Percentiles rank a stretch among this genome's conserved stretches.
Conservation (phyloP, 1,140 invertebrate species). For the Trialeurodes vaporariorum region DNA sequence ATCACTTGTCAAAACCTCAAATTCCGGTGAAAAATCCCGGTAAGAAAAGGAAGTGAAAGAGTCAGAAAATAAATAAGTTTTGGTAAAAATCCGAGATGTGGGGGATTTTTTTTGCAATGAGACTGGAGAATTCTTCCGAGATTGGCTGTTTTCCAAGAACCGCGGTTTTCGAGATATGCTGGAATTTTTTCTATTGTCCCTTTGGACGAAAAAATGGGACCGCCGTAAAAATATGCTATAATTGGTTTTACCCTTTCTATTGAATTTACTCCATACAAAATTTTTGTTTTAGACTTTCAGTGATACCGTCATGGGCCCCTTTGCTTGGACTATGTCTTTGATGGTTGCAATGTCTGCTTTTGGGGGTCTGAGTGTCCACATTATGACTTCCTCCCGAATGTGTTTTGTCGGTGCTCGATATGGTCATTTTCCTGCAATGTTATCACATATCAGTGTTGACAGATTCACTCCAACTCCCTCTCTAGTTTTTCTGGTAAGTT, state of each 20-base stretch:
- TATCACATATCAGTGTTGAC: slow-evolving; percentile 73
- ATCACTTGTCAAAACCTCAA: no score
- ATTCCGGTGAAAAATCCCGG: no score
- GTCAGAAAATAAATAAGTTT: no score
- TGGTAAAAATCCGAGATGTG: no score
- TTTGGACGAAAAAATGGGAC: no score
- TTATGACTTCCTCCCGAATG: slow-evolving; percentile 80
- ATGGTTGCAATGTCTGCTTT: slow-evolving; percentile 77
- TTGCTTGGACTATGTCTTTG: slow-evolving; percentile 67
- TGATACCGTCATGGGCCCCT: slow-evolving; percentile 52
- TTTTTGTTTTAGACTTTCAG: slow-evolving; percentile 58
- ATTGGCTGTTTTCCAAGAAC: neutral
- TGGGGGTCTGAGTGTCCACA: slow-evolving; percentile 75
- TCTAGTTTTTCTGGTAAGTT: slow-evolving; percentile 66
- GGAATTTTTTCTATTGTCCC: no score
- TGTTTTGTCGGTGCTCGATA: slow-evolving; percentile 85
- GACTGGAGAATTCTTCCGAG: no score
- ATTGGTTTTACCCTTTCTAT: neutral
- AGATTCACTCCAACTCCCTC: slow-evolving; percentile 74
- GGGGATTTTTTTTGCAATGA: no score
- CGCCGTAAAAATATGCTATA: no score
- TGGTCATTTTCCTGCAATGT: slow-evolving; percentile 71
- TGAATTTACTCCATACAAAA: slow-evolving; percentile 15
- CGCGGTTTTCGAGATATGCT: no score
- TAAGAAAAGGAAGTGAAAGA: no score